Conservation (phyloP, 2,888 invertebrate genomes). For the Phasia obesa region DNA sequence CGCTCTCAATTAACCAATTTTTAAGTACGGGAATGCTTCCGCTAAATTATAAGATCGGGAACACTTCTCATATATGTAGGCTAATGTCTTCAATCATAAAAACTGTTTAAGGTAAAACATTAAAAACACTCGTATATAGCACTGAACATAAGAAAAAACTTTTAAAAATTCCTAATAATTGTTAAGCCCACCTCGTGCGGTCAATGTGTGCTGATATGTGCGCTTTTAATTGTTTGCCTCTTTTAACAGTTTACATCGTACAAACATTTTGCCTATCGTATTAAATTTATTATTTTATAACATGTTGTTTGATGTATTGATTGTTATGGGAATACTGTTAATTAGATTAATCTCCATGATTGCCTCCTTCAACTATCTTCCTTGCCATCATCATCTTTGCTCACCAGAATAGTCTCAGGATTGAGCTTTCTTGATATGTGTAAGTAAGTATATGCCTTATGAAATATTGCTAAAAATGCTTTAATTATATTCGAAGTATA, state of each 20-base stretch:
- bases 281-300: constrained; percentile 56
- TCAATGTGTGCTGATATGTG: background rate
- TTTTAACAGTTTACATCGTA: constrained; percentile 29
- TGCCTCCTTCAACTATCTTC: constrained; percentile 28
- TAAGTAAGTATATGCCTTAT: background rate
- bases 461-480: background rate
- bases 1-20: too few relatives aligned
- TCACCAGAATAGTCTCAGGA: background rate
- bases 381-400: background rate
- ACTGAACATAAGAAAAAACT: too few relatives aligned
- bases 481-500: background rate
- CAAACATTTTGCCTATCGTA: constrained; percentile 42
- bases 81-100: too few relatives aligned
- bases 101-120: too few relatives aligned
- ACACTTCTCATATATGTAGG: too few relatives aligned
- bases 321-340: constrained; percentile 73
- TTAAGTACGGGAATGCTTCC: too few relatives aligned
- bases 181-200: background rate
- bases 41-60: too few relatives aligned
- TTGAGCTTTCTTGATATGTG: constrained; percentile 5
- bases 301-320: constrained; percentile 69
- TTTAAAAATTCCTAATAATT: background rate
- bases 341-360: constrained; percentile 72
- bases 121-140: too few relatives aligned
- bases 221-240: constrained; percentile 38